Evolutionary conservation across 2,113 vertebrate species (phyloP).

Genomic region (Petrocephalus microphthalmus): DNA sequence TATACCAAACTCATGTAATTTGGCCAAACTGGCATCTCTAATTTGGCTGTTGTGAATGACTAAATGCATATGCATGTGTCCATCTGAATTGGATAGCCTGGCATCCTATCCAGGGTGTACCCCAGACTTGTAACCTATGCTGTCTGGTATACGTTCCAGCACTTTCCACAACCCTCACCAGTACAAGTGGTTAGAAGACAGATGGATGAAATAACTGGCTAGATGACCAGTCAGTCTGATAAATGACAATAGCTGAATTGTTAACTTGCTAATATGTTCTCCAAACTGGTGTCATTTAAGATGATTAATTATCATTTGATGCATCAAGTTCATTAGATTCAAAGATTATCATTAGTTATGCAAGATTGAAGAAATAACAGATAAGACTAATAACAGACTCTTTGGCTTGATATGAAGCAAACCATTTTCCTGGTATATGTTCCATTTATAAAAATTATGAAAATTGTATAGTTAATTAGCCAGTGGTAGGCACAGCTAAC

Average conservation of each 20-base stretch:
- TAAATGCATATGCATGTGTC: not conserved
- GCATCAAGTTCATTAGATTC: not conserved
- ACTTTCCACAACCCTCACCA: not conserved
- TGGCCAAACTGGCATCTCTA: not conserved
- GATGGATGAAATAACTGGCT: not conserved
- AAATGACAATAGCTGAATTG: not conserved
- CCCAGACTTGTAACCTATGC: not conserved
- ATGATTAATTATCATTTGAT: not conserved
- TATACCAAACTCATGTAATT: not conserved
- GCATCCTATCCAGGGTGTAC: not conserved
- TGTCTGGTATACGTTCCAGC: not conserved
- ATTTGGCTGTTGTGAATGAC: not conserved
- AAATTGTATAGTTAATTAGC: not conserved
- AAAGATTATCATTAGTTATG: not conserved
- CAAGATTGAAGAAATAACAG: not conserved
- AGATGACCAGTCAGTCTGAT: not conserved
- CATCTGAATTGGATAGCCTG: not conserved
- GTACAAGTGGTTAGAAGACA: not conserved
- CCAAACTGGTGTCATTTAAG: not conserved
- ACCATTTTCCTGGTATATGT: not conserved
- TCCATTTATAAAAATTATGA: not conserved
- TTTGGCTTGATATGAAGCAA: not conserved
- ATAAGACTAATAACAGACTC: not conserved
- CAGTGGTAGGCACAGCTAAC: not conserved
- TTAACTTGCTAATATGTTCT: not conserved